These are phyloP conservation scores for Sarcophaga variegata DNA, from an alignment of 2,888 invertebrate genomes.

Conservation along the genomic window DNA sequence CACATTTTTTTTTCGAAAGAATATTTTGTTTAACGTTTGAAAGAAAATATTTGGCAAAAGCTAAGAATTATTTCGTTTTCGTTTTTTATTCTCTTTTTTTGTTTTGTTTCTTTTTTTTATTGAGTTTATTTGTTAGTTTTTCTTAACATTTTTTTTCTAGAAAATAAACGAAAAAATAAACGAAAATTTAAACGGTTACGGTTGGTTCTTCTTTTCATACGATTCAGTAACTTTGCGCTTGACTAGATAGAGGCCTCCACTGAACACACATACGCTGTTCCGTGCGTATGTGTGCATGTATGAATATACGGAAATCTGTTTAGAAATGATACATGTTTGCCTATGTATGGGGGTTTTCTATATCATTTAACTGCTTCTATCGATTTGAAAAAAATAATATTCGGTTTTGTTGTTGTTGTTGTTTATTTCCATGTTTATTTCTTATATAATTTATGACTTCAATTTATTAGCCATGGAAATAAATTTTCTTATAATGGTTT, in stretches of 20 bases:
- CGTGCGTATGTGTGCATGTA: too few species aligned
- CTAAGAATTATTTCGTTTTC: slow-evolving; percentile 38
- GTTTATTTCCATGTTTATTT: slow-evolving; percentile 15
- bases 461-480: slow-evolving; percentile 55
- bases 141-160: slow-evolving; percentile 8
- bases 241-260: slow-evolving; percentile 55
- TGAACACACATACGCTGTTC: neutral
- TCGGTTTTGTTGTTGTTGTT: slow-evolving; percentile 6
- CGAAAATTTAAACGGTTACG: slow-evolving; percentile 46
- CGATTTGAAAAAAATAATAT: neutral
- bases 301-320: slow-evolving; percentile 46
- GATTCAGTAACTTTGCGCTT: slow-evolving; percentile 65
- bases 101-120: neutral
- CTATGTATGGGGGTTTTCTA: slow-evolving; percentile 17
- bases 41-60: slow-evolving; percentile 60
- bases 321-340: slow-evolving; percentile 55
- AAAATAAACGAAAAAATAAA: slow-evolving; percentile 9
- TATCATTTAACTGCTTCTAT: neutral
- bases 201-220: slow-evolving; percentile 57
- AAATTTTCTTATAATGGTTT: slow-evolving; percentile 30
- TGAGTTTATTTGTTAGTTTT: slow-evolving; percentile 20
- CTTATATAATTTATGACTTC: slow-evolving; percentile 64
- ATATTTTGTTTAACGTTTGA: slow-evolving; percentile 11
- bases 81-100: slow-evolving; percentile 11
- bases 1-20: too few species aligned